These are phyloP conservation scores for Caenorhabditis parvicauda DNA, from an alignment of 2,888 invertebrate genomes.

Conservation along the genomic window DNA sequence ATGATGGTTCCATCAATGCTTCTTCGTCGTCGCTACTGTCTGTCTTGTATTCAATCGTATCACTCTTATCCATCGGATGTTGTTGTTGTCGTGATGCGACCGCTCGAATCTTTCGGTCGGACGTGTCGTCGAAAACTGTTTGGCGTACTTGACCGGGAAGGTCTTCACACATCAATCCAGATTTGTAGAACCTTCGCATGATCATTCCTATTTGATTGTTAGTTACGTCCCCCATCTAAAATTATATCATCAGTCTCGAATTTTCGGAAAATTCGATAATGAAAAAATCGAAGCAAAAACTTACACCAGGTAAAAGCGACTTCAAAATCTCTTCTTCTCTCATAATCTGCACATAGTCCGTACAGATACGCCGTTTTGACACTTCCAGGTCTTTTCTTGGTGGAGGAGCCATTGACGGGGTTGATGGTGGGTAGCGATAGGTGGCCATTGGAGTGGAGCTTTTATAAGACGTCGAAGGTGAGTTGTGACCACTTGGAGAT, in stretches of 20 bases:
- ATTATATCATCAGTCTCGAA: neutral
- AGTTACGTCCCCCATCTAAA: conserved; percentile 4
- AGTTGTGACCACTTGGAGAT: no score
- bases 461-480: no score
- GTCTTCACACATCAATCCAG: neutral
- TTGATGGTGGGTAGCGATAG: no score
- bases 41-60: conserved; percentile 13
- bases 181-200: conserved; percentile 4
- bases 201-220: conserved; percentile 7
- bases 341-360: no score
- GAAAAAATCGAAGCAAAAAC: neutral
- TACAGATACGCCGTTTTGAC: no score
- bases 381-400: no score
- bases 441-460: no score
- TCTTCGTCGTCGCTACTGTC: conserved; percentile 25
- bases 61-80: conserved; percentile 2
- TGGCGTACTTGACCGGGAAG: conserved; percentile 1
- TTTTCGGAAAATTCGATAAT: neutral
- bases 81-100: conserved; percentile 6
- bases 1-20: conserved; percentile 3
- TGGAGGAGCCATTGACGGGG: no score
- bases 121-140: conserved; percentile 7
- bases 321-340: no score
- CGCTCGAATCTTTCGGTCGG: neutral
- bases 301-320: neutral